phyloP scores from a whole-genome alignment of 1,140 invertebrate genomes.

The Aphaenogaster ashmeadi region DNA sequence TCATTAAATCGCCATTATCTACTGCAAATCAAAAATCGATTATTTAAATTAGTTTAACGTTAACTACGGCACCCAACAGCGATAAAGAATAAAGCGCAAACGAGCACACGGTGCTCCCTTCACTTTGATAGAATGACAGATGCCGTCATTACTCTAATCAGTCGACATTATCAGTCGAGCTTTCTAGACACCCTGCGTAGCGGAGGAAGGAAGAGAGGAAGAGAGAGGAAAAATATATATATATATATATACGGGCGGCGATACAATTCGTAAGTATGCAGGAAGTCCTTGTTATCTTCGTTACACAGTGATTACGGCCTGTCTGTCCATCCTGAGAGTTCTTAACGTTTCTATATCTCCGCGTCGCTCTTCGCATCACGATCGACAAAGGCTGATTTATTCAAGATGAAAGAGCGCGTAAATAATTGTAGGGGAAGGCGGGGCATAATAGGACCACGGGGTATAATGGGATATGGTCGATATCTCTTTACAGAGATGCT shows the following conservation, averaged over 20 bases:
- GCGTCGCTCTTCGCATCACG: not conserved
- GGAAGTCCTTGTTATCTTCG: conserved; percentile 82
- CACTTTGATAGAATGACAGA: conserved; percentile 50
- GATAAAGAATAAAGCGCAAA: conserved; percentile 28
- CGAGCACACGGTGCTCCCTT: conserved; percentile 15
- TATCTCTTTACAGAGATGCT: too few species aligned
- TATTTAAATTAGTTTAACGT: not conserved
- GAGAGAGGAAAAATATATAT: conserved; percentile 45
- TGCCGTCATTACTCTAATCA: conserved; percentile 49
- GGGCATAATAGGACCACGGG: too few species aligned
- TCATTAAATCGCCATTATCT: not conserved
- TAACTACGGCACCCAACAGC: not conserved
- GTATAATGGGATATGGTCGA: too few species aligned
- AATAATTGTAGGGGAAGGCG: not conserved
- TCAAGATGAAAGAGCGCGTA: not conserved
- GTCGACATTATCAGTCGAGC: conserved; percentile 43
- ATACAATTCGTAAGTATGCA: conserved; percentile 76
- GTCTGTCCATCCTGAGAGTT: conserved; percentile 64
- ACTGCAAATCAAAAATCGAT: not conserved
- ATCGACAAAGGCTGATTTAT: conserved; percentile 12
- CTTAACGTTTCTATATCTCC: conserved; percentile 64
- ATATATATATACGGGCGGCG: conserved; percentile 33
- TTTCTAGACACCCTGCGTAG: conserved; percentile 54
- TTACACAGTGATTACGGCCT: conserved; percentile 77
- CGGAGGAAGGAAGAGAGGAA: conserved; percentile 40